Percentiles rank a stretch among this genome's conserved stretches.
phyloP scores from a whole-genome alignment of 2,888 invertebrate genomes.

The Zelleria hepariella region DNA sequence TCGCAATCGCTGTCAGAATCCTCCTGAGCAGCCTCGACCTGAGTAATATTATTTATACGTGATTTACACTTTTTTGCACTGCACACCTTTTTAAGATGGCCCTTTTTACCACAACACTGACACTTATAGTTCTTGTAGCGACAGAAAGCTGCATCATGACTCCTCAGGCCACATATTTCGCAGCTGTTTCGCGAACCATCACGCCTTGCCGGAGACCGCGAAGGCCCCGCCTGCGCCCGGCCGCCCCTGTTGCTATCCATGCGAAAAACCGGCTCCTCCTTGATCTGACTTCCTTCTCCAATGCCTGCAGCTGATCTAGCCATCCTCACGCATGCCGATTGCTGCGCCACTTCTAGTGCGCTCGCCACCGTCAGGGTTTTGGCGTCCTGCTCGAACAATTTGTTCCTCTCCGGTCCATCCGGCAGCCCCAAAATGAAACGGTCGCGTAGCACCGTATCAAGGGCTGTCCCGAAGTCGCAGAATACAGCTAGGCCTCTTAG shows the following conservation, averaged over 20 bases:
- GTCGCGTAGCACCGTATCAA: constrained; percentile 1
- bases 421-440: constrained; percentile 10
- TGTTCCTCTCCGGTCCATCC: neutral
- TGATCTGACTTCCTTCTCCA: neutral
- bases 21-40: neutral
- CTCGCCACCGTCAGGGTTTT: neutral
- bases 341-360: constrained; percentile 2
- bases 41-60: neutral
- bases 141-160: neutral
- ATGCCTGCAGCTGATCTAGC: neutral
- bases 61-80: neutral
- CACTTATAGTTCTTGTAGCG: constrained; percentile 1
- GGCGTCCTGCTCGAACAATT: neutral
- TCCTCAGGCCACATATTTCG: neutral
- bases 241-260: neutral
- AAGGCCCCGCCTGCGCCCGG: neutral
- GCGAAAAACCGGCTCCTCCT: constrained; percentile 1
- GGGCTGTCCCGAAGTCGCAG: neutral
- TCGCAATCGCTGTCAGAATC: neutral
- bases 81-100: constrained; percentile 1
- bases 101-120: neutral
- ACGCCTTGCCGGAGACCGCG: neutral
- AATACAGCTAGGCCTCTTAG: neutral
- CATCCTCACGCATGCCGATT: neutral
- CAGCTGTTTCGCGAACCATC: neutral